phyloP scores from a whole-genome alignment of 37 sponge, comb jelly and placozoan genomes.

The Ianthella basta region DNA sequence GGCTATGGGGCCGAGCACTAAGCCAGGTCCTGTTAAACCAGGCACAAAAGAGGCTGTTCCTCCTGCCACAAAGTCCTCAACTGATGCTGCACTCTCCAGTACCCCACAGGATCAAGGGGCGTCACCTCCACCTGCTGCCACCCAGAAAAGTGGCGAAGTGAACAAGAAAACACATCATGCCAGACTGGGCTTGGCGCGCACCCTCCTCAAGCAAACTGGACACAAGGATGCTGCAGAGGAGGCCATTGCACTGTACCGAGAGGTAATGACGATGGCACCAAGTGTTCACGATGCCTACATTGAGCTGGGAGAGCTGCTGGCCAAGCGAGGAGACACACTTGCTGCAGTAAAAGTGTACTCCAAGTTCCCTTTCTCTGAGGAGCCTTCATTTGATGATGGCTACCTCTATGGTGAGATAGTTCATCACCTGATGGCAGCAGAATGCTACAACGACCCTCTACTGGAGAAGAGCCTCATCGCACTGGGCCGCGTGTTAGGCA shows the following conservation, averaged over 20 bases:
- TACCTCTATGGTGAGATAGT: slow-evolving; percentile 94
- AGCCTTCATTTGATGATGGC: slow-evolving; percentile 94
- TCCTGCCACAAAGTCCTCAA: slow-evolving; percentile 28
- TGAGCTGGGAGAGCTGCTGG: slow-evolving; percentile 88
- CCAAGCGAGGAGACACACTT: slow-evolving; percentile 58
- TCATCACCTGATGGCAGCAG: slow-evolving; percentile 81
- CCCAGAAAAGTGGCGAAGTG: neutral
- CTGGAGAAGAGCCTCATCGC: slow-evolving; percentile 73
- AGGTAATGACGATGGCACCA: slow-evolving; percentile 83
- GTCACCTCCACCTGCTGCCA: slow-evolving; percentile 14
- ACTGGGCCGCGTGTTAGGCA: slow-evolving; percentile 89
- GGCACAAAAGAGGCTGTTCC: neutral
- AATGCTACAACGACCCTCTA: slow-evolving; percentile 76
- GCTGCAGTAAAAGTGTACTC: slow-evolving; percentile 89
- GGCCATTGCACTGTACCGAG: slow-evolving; percentile 61
- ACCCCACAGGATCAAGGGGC: neutral
- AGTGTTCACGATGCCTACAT: slow-evolving; percentile 96
- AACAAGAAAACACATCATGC: slow-evolving; percentile 77
- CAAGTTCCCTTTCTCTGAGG: slow-evolving; percentile 88
- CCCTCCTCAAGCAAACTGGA: slow-evolving; percentile 51
- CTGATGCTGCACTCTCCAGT: neutral
- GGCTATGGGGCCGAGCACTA: neutral
- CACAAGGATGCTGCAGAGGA: slow-evolving; percentile 53
- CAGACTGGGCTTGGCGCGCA: slow-evolving; percentile 88
- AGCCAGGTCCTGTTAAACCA: slow-evolving; percentile 14